phyloP scores from a whole-genome alignment of 2,113 vertebrate genomes.

The Pelodiscus sinensis region DNA sequence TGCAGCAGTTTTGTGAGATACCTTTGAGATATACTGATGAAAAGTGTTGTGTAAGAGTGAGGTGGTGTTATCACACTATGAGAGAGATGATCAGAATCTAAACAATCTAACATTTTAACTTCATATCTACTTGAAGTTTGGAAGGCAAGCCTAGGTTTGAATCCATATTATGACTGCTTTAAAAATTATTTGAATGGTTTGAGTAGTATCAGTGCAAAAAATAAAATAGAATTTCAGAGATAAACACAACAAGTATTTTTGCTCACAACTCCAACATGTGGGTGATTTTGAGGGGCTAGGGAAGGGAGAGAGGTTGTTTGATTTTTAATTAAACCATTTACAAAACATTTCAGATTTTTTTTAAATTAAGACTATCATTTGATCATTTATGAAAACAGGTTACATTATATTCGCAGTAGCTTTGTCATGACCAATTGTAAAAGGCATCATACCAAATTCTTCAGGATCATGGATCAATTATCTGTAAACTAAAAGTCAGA shows the following conservation, averaged over 20 bases:
- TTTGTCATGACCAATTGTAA: not conserved
- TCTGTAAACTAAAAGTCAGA: not conserved
- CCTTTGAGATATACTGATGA: not conserved
- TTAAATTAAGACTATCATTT: not conserved
- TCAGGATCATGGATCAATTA: not conserved
- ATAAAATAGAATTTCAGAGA: not conserved
- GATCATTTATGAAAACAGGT: not conserved
- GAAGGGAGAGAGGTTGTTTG: not conserved
- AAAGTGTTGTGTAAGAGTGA: not conserved
- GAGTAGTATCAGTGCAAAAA: not conserved
- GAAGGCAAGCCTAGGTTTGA: not conserved
- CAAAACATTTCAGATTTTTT: not conserved
- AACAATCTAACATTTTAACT: not conserved
- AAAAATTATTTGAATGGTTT: not conserved
- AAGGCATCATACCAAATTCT: not conserved
- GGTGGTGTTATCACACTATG: not conserved
- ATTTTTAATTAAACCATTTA: not conserved
- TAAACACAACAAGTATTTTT: not conserved
- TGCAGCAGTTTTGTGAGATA: not conserved
- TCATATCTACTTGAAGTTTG: not conserved
- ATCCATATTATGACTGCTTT: not conserved
- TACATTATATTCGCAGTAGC: not conserved
- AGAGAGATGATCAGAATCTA: not conserved
- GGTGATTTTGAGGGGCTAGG: not conserved
- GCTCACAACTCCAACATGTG: not conserved